phyloP scores from a whole-genome alignment of 2,797 vertebrate genomes.

The Menidia menidia region DNA sequence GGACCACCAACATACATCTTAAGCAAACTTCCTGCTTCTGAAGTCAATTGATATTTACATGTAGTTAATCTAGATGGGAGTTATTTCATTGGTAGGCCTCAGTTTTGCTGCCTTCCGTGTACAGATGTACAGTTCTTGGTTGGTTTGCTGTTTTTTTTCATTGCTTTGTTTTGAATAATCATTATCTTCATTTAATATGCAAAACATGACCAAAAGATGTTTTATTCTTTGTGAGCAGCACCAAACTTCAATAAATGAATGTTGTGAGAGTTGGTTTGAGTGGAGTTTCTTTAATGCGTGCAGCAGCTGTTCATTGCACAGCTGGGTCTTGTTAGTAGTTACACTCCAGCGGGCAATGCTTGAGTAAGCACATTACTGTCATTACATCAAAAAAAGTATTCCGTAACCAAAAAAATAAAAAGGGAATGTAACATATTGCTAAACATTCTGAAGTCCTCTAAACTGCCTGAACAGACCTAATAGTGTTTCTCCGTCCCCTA shows the following conservation, averaged over 20 bases:
- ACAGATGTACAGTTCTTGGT: slow-evolving; percentile 74
- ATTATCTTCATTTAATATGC: slow-evolving; percentile 8
- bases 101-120: slow-evolving; percentile 54
- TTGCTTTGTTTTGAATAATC: slow-evolving; percentile 9
- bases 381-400: no score
- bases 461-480: background rate
- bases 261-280: slow-evolving; percentile 61
- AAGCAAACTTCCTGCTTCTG: background rate
- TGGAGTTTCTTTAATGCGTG: slow-evolving; percentile 27
- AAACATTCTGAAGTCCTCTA: background rate
- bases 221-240: slow-evolving; percentile 47
- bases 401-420: no score
- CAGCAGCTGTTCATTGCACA: no score
- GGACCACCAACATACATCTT: background rate
- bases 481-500: slow-evolving; percentile 7
- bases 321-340: no score
- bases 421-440: no score
- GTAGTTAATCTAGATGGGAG: slow-evolving; percentile 11
- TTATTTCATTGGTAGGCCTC: background rate
- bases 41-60: slow-evolving; percentile 1
- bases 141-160: slow-evolving; percentile 43
- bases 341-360: no score
- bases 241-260: slow-evolving; percentile 64
- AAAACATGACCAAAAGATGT: slow-evolving; percentile 37
- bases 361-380: no score